phyloP scores from a whole-genome alignment of 2,888 invertebrate species.

The Dexiosoma caninum region DNA sequence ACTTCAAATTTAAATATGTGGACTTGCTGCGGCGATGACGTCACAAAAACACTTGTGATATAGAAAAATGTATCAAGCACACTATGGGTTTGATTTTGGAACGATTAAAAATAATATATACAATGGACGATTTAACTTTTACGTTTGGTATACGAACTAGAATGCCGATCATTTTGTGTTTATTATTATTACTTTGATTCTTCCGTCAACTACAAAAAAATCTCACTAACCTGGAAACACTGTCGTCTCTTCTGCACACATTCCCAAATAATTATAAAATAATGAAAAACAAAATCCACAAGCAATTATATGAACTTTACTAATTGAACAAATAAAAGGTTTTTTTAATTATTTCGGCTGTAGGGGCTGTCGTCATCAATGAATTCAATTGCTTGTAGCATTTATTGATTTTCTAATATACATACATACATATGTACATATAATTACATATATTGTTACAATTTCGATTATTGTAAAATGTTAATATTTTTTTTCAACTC shows the following conservation, averaged over 20 bases:
- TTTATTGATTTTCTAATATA: conserved; percentile 8
- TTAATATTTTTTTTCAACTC: no score
- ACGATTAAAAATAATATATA: no score
- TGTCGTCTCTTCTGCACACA: background rate
- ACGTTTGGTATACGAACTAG: no score
- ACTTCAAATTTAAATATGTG: no score
- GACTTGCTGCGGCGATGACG: no score
- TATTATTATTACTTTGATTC: no score
- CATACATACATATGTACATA: background rate
- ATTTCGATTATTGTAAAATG: no score
- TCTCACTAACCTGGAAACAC: background rate
- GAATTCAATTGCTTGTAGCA: background rate
- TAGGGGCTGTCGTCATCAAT: background rate
- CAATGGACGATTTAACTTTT: no score
- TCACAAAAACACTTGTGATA: no score
- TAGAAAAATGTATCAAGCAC: no score
- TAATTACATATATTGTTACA: background rate
- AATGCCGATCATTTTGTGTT: no score
- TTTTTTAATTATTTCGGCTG: background rate
- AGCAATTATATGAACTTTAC: conserved; percentile 58
- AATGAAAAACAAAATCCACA: conserved; percentile 4
- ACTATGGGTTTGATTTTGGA: no score
- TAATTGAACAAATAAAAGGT: conserved; percentile 53
- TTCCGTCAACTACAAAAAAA: background rate
- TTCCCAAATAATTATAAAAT: conserved; percentile 13